Conservation (phyloP, 1,140 invertebrate genomes). For the Heliconius hewitsoni region DNA sequence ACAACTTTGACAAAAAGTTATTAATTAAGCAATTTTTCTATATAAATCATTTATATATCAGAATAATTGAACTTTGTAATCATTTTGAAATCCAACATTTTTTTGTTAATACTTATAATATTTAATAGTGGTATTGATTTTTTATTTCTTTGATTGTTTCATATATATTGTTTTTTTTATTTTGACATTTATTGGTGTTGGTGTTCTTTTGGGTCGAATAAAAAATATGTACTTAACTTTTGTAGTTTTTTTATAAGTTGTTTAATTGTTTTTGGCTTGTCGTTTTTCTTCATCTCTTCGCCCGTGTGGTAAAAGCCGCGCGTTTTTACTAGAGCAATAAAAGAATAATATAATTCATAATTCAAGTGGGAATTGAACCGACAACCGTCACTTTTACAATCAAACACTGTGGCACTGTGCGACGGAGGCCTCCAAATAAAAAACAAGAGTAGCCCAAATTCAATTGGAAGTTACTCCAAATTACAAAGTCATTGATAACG, state of each 20-base stretch:
- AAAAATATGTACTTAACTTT: neutral
- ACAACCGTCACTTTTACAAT: too few relatives aligned
- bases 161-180: conserved; percentile 23
- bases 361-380: too few relatives aligned
- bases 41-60: neutral
- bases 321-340: too few relatives aligned
- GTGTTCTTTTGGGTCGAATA: conserved; percentile 40
- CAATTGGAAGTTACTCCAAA: neutral
- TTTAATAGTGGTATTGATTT: neutral
- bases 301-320: too few relatives aligned
- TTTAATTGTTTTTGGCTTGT: too few relatives aligned
- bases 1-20: neutral
- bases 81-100: neutral
- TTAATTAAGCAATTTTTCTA: neutral
- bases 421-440: too few relatives aligned
- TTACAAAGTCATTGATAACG: conserved; percentile 24
- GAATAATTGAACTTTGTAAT: conserved; percentile 4
- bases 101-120: neutral
- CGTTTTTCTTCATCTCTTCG: too few relatives aligned
- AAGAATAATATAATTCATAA: too few relatives aligned
- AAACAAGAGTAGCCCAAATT: neutral
- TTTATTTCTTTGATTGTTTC: conserved; percentile 34
- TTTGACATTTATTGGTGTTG: conserved; percentile 42
- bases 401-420: too few relatives aligned
- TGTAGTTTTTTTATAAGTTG: too few relatives aligned